Base-by-base conservation (phyloP, 2,797 vertebrate genomes). In the Rhinoraja longicauda region DNA sequence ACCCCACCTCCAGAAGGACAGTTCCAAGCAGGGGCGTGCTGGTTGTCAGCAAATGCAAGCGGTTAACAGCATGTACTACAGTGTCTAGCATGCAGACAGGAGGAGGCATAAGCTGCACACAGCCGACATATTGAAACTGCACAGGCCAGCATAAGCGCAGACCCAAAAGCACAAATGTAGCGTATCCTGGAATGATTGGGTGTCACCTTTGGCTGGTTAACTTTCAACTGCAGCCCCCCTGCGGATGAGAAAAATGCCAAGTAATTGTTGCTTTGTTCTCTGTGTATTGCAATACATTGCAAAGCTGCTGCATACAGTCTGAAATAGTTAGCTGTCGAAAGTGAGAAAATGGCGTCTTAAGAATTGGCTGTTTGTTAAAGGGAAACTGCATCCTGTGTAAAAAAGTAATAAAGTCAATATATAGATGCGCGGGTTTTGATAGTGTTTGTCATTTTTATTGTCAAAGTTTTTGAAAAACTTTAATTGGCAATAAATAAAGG, bases 331-430 rank as follows among this genome's bases (percentile, higher is more conserved):
- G 96, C 97, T 96, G 90, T 97, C 97, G 97, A 98, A 97, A 94
- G 96, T 96, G 97, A 97, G 97, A 98, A 98, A 98, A 98, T 99
- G 98, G 98, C 98, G 97, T 97, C 97, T 95, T 96, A 93, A 96
- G 96, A 97, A 96, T 94, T 95, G 95, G 96, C 96, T 96, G 97
- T 96, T 96, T 94, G 95, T 94, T 95, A 93, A 94, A 95, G 95
- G 94, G 93, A 92, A 24, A 94, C 95, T 94, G 93, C 94, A 92
- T 93, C 7, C 93, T 93, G 94, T 95, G 94, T 93, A 93, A 94
- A 94, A 95, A 93, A 29, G 90, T 92, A 92, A 92, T 53, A 73
- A 92, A 75, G 90, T 75, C 24, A 57, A 57, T 92, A 29, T 32
- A 92, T 26, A 92, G 53, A 92, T 92, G 39, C 53, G 32, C 67